A percentile compares a stretch with the other conserved stretches of the same genome.
phyloP scores from a whole-genome alignment of 92 coral and sea anemone genomes.

The Heliopora coerulea region DNA sequence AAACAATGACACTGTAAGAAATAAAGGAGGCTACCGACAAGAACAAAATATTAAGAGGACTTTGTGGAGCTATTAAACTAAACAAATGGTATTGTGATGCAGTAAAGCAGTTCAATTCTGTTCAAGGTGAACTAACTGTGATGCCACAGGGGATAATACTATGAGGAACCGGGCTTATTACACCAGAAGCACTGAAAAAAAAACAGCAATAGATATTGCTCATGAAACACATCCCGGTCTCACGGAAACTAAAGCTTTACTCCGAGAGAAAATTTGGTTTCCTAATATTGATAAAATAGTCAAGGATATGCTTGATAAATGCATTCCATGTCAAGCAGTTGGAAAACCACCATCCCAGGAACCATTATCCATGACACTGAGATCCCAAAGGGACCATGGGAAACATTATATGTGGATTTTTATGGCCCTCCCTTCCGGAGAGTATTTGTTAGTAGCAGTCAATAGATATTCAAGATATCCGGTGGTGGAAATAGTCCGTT shows the following conservation, averaged over 20 bases:
- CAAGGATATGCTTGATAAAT: neutral
- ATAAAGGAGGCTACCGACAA: neutral
- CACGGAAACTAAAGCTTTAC: neutral
- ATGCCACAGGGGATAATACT: neutral
- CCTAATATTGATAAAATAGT: neutral
- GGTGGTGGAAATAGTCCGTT: neutral
- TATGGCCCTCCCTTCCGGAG: slow-evolving; percentile 1
- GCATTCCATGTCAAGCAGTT: slow-evolving; percentile 1
- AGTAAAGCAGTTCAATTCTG: neutral
- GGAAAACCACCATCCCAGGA: neutral
- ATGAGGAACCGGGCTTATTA: neutral
- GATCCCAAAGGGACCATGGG: slow-evolving; percentile 19
- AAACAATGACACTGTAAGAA: slow-evolving; percentile 2
- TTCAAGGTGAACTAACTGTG: neutral
- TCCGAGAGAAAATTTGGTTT: slow-evolving; percentile 4
- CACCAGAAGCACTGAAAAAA: neutral
- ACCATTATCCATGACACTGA: slow-evolving; percentile 36
- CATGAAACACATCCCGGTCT: slow-evolving; percentile 1
- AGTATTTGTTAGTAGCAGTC: neutral
- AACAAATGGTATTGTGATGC: slow-evolving; percentile 1
- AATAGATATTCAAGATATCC: neutral
- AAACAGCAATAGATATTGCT: neutral
- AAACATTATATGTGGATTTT: neutral
- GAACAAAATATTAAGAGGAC: neutral
- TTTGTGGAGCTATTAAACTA: neutral